Evolutionary conservation across 2,113 vertebrate species (phyloP).

Genomic region (Saimiri boliviensis): DNA sequence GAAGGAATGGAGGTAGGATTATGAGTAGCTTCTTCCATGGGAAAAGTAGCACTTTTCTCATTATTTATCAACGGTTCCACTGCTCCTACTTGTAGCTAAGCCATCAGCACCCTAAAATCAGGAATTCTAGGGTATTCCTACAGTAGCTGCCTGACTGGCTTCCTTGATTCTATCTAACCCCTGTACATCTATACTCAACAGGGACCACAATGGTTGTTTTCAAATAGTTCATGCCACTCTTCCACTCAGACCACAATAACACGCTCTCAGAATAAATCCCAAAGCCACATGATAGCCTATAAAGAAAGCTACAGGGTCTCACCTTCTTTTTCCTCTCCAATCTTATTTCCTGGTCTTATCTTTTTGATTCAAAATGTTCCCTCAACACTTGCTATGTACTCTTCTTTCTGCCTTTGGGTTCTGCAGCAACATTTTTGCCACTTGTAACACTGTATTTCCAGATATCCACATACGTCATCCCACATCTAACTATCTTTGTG

Average conservation of each 20-base stretch:
- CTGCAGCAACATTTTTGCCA: not conserved
- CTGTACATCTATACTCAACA: not conserved
- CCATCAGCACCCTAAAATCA: accelerated
- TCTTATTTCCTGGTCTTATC: not conserved
- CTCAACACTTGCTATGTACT: not conserved
- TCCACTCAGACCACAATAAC: not conserved
- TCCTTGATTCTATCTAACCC: not conserved
- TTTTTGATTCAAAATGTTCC: not conserved
- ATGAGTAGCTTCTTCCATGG: not conserved
- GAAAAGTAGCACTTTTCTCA: not conserved
- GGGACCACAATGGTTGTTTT: not conserved
- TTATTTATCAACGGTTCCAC: not conserved
- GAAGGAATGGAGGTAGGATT: not conserved
- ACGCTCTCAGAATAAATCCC: not conserved
- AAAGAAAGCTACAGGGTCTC: not conserved
- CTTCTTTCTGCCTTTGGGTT: not conserved
- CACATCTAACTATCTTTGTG: not conserved
- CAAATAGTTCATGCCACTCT: not conserved
- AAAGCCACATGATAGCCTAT: not conserved
- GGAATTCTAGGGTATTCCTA: not conserved
- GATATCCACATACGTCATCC: too few species aligned
- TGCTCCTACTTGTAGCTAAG: not conserved
- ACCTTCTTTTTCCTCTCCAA: not conserved
- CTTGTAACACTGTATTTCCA: not conserved
- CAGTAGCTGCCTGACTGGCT: not conserved